Conservation (phyloP, 2,888 invertebrate species). For the Macrosiphum euphorbiae region DNA sequence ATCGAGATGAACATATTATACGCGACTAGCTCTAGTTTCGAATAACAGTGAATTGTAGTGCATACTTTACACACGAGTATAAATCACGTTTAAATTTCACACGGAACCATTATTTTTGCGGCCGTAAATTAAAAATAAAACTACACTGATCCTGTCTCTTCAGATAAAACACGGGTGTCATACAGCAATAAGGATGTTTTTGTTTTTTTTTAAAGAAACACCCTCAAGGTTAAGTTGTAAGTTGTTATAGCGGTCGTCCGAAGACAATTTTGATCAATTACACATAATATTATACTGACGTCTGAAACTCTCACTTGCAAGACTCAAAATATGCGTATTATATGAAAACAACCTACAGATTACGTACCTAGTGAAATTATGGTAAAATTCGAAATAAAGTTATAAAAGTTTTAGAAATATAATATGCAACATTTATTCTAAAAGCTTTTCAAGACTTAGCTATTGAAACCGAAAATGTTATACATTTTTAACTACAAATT, state of each 20-base stretch:
- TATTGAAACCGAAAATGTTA: neutral
- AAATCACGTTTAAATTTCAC: slow-evolving; percentile 5
- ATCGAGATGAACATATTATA: neutral
- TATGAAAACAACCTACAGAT: neutral
- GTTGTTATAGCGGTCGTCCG: neutral
- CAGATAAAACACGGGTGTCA: neutral
- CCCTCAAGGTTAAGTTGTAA: neutral
- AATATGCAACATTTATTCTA: neutral
- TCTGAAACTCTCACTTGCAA: neutral
- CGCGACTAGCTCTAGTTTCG: neutral
- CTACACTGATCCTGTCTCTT: neutral
- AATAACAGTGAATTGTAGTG: neutral
- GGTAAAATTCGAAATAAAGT: neutral
- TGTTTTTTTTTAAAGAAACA: neutral
- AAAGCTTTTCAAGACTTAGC: neutral
- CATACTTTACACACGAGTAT: neutral
- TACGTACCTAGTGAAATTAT: neutral
- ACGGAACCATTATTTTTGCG: neutral
- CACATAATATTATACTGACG: neutral
- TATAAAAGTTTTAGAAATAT: neutral
- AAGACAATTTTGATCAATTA: neutral
- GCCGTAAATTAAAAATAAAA: neutral
- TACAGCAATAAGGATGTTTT: neutral
- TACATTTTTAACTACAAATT: neutral
- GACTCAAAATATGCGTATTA: neutral